phyloP scores from a whole-genome alignment of 2,888 invertebrate genomes.

The Tetragnatha montana region DNA sequence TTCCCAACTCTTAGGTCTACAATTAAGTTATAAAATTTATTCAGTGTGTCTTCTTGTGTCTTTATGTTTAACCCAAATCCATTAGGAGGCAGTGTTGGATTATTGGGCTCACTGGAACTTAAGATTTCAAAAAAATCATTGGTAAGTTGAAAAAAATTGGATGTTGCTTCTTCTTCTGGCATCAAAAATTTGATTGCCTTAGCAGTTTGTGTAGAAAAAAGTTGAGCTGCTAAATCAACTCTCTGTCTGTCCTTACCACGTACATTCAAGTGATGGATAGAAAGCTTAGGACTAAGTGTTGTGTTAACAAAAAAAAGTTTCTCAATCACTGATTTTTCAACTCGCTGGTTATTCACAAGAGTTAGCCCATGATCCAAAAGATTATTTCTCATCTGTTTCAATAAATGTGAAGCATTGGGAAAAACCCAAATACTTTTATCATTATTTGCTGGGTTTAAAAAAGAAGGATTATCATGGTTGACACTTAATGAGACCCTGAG shows the following conservation, averaged over 20 bases:
- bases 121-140: neutral
- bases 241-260: neutral
- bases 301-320: neutral
- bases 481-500: neutral
- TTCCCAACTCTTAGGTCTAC: neutral
- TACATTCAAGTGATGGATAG: neutral
- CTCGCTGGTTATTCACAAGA: neutral
- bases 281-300: neutral
- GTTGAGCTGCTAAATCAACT: neutral
- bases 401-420: neutral
- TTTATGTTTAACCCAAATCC: neutral
- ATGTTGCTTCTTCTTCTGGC: no score
- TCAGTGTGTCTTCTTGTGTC: neutral
- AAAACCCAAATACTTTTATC: neutral
- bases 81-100: neutral
- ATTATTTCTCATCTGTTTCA: neutral
- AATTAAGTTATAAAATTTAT: neutral
- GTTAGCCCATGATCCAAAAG: neutral
- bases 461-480: neutral
- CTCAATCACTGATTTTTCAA: neutral
- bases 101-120: neutral
- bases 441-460: neutral
- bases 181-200: neutral
- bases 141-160: no score
- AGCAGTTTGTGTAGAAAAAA: neutral